Percentiles rank a stretch among this genome's conserved stretches.
Conservation (phyloP, 2,888 invertebrate genomes). For the Eupithecia dodoneata region DNA sequence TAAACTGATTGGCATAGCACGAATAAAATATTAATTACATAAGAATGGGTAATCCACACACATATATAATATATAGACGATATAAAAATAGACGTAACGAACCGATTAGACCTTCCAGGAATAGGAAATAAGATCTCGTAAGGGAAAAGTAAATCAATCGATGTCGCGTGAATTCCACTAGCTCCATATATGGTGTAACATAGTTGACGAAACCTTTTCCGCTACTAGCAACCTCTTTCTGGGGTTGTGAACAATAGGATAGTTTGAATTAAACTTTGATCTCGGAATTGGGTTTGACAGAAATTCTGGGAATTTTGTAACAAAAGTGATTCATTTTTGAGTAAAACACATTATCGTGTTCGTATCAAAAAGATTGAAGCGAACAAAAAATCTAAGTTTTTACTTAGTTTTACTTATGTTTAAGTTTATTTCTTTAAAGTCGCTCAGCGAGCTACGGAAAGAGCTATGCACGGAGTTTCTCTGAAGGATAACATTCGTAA, state of each 20-base stretch:
- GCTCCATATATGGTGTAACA: neutral
- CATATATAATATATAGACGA: too few relatives aligned
- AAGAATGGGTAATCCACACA: too few relatives aligned
- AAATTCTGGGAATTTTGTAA: neutral
- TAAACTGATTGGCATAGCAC: neutral
- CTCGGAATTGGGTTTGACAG: neutral
- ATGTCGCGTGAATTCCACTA: neutral
- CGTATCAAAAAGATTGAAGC: neutral
- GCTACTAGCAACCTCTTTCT: conserved; percentile 18
- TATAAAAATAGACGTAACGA: neutral
- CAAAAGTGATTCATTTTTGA: neutral
- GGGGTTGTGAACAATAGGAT: neutral
- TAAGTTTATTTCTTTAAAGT: too few relatives aligned
- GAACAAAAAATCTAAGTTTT: too few relatives aligned
- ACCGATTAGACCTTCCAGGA: neutral
- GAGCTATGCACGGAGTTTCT: too few relatives aligned
- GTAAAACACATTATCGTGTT: neutral
- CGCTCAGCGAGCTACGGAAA: too few relatives aligned
- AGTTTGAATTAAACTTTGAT: conserved; percentile 4
- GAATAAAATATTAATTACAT: too few relatives aligned
- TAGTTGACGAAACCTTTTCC: conserved; percentile 20
- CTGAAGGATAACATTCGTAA: too few relatives aligned
- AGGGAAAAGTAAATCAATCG: neutral
- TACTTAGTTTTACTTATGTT: too few relatives aligned
- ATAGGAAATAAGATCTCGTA: neutral